These are phyloP conservation scores for Lithophane leautieri DNA, from an alignment of 2,888 invertebrate genomes.

Conservation along the genomic window DNA sequence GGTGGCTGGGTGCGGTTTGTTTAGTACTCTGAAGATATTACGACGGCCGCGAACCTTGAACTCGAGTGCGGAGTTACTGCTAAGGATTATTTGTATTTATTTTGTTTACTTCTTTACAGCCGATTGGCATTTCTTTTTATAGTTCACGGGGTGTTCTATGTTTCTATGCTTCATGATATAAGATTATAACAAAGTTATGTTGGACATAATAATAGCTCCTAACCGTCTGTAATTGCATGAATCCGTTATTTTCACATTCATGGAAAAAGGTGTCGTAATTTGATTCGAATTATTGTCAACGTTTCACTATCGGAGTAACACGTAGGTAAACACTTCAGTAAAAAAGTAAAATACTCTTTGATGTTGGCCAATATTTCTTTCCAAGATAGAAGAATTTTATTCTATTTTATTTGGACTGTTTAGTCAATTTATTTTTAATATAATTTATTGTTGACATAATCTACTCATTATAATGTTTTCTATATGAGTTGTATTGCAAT, in stretches of 20 bases:
- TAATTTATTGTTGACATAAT: too few relatives aligned
- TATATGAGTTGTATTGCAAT: too few relatives aligned
- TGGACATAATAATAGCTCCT: too few relatives aligned
- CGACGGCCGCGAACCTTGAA: conserved; percentile 50
- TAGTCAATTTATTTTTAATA: too few relatives aligned
- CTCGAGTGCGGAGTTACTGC: conserved; percentile 37
- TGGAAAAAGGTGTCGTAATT: background rate
- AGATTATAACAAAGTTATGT: background rate
- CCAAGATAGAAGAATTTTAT: too few relatives aligned
- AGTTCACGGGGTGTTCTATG: background rate
- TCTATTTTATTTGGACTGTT: too few relatives aligned
- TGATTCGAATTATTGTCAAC: background rate
- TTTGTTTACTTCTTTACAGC: conserved; percentile 5
- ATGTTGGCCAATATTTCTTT: background rate
- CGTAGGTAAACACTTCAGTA: background rate
- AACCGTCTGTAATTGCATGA: background rate
- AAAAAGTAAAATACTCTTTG: background rate
- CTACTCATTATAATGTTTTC: too few relatives aligned
- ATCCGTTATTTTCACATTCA: background rate
- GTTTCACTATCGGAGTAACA: background rate
- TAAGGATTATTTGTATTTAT: conserved; percentile 29
- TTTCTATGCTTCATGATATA: background rate
- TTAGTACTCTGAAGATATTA: conserved; percentile 48
- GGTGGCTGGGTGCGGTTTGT: conserved; percentile 60
- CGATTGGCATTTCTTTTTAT: background rate